Percentiles rank a stretch among this genome's conserved stretches.
Conservation (phyloP, 2,113 vertebrate genomes). For the Glaucidium brasilianum region DNA sequence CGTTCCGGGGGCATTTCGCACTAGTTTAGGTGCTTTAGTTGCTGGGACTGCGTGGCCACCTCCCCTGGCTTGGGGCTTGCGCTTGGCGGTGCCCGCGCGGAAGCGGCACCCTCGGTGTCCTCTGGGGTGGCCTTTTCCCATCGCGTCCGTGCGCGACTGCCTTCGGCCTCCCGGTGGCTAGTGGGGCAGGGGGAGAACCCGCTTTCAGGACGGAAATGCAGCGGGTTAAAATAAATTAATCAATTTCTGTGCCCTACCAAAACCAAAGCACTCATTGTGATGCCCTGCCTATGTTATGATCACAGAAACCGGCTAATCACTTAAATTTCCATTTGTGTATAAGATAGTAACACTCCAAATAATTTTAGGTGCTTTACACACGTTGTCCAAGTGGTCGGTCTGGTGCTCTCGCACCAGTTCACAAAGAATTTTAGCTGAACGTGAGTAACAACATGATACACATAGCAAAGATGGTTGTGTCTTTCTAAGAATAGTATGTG, state of each 20-base stretch:
- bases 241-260: fast-evolving
- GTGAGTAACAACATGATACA: fast-evolving
- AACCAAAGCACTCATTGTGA: fast-evolving
- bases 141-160: fast-evolving
- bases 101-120: fast-evolving
- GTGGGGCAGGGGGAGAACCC: fast-evolving
- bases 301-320: fast-evolving
- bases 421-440: neutral
- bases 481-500: fast-evolving
- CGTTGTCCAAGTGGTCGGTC: fast-evolving
- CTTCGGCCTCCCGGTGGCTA: fast-evolving
- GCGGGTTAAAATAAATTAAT: fast-evolving
- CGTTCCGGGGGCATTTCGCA: fast-evolving
- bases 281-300: fast-evolving
- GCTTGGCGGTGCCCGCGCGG: neutral
- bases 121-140: fast-evolving
- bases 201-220: fast-evolving
- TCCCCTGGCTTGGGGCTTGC: neutral
- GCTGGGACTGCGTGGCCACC: fast-evolving
- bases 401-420: fast-evolving
- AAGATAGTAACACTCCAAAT: neutral
- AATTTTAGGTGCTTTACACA: fast-evolving
- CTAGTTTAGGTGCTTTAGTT: fast-evolving
- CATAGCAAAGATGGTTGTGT: fast-evolving
- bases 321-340: fast-evolving